A percentile compares a stretch with the other conserved stretches of the same genome.
These are phyloP conservation scores for Tachysurus fulvidraco DNA, from an alignment of 2,113 vertebrate genomes.

Conservation along the genomic window DNA sequence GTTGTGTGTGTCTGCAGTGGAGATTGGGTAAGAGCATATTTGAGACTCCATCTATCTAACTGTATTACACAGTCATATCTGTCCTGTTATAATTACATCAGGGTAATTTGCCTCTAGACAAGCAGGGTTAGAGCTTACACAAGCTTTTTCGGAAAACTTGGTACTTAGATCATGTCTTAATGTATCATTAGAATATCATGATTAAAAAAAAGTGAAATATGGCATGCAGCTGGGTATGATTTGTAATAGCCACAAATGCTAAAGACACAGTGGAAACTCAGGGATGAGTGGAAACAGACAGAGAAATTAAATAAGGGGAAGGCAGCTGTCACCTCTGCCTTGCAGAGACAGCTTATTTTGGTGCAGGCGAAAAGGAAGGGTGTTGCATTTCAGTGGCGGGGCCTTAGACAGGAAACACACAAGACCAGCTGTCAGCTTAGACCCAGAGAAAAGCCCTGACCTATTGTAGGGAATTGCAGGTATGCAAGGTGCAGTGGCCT, in stretches of 20 bases:
- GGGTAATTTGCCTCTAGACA: constrained; percentile 63
- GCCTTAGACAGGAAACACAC: constrained; percentile 63
- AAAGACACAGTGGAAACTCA: constrained; percentile 30
- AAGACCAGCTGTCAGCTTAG: constrained; percentile 71
- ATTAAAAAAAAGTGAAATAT: constrained; percentile 5
- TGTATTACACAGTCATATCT: constrained; percentile 63
- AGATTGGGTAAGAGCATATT: constrained; percentile 43
- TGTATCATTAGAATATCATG: constrained; percentile 5
- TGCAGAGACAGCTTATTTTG: constrained; percentile 54
- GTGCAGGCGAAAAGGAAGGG: constrained; percentile 42
- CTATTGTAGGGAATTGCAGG: constrained; percentile 74
- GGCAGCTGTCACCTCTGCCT: constrained; percentile 46
- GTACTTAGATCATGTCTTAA: constrained; percentile 29
- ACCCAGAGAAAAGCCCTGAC: constrained; percentile 77
- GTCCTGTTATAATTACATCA: constrained; percentile 76
- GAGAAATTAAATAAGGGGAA: constrained; percentile 41
- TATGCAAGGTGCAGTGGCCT: constrained; percentile 55
- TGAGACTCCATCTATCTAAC: constrained; percentile 60
- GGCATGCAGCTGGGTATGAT: constrained; percentile 11
- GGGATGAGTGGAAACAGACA: neutral
- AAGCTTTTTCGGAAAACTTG: constrained; percentile 61
- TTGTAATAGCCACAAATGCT: constrained; percentile 23
- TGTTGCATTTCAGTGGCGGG: constrained; percentile 55
- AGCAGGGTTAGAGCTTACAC: constrained; percentile 68
- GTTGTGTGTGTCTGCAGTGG: neutral